Evolutionary conservation across 2,113 vertebrate species (phyloP), one percentile per base, ranked within the genome.

Genomic region (Grallaria varia): DNA sequence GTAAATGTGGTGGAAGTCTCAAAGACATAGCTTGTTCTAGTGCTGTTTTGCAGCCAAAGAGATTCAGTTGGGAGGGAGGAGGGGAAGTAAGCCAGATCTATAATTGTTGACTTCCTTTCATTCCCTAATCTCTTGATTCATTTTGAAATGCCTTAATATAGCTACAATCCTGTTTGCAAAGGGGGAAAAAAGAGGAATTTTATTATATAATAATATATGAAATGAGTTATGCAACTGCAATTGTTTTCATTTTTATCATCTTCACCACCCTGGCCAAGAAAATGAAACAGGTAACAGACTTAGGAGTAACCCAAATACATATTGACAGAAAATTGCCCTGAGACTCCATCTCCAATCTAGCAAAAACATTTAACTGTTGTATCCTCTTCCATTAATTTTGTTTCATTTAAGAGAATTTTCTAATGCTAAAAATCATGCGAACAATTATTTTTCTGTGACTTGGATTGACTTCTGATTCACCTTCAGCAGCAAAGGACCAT

Each of bases 281-380:
- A 90, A 89, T 67, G 13, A 90, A 96, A 93, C 12, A 86, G 76
- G 69, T 91, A 96, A 72, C 40, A 84, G 53, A 47, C 22, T 71
- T 84, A 24, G 28, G 84, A 93, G 45, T 82, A 89, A 87, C 23
- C 77, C 74, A 64, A 84, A 79, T 90, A 77, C 14, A 37, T 33
- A 27, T 23, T 66, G 77, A 47, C 49, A 79, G 52, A 76, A 10
- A 89, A 72, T 27, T 76, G 50, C 35, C 37, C n/a, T 42, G 45
- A 82, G 44, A 69, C 58, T 79, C 30, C 14, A 55, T 50, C 19
- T 82, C 40, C 66, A 84, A 8, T 27, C 24, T n/a, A 68, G 23
- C 31, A 69, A 95, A 93, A 83, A 58, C 12, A 2, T 53, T 81
- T 23, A 78, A 64, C 35, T 72, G 8, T 56, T 4, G 1, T 52